Conservation (phyloP, 1,140 invertebrate species). For the Bombus confusus region DNA sequence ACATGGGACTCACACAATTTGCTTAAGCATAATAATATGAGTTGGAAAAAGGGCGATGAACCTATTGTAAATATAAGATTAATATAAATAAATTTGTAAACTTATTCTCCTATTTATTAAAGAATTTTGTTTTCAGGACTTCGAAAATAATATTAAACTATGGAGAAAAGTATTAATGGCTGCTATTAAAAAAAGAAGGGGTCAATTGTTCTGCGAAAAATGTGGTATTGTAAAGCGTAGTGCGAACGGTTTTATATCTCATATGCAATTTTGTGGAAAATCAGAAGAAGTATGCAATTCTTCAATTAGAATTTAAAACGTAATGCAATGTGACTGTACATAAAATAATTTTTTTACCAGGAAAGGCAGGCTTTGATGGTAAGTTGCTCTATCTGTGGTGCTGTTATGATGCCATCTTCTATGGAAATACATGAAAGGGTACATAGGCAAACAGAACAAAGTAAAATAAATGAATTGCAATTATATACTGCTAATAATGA, state of each 20-base stretch:
- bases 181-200: constrained; percentile 74
- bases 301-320: not conserved
- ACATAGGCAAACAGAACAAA: constrained; percentile 68
- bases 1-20: constrained; percentile 81
- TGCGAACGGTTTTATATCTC: constrained; percentile 85
- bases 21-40: constrained; percentile 80
- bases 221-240: constrained; percentile 84
- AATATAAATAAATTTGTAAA: constrained; percentile 13
- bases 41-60: constrained; percentile 79
- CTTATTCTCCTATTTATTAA: constrained; percentile 37
- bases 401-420: constrained; percentile 84
- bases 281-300: constrained; percentile 79
- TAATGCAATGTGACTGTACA: not conserved
- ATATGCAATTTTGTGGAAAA: constrained; percentile 85
- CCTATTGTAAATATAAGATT: constrained; percentile 71
- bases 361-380: constrained; percentile 82
- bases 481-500: constrained; percentile 6
- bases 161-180: constrained; percentile 66
- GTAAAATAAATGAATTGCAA: constrained; percentile 56
- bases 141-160: constrained; percentile 75
- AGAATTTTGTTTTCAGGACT: constrained; percentile 74
- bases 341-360: constrained; percentile 66
- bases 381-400: constrained; percentile 83
- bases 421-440: constrained; percentile 82
- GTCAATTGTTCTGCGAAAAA: constrained; percentile 83